Conservation (phyloP, 2,888 invertebrate genomes). For the Drosophila pseudotalamancana region DNA sequence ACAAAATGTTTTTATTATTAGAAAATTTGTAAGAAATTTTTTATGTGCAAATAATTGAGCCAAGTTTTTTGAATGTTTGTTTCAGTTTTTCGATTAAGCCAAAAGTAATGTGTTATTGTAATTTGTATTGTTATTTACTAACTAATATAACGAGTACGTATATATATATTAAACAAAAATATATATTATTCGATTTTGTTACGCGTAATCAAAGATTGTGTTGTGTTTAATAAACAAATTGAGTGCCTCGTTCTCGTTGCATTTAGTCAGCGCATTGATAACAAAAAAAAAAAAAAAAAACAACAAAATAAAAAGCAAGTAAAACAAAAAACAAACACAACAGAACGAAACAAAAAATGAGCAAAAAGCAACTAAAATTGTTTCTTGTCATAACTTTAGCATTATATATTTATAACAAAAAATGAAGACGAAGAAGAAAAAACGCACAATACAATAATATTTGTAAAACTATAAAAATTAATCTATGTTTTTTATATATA, state of each 20-base stretch:
- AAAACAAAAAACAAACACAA: slow-evolving; percentile 13
- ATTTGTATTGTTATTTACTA: slow-evolving; percentile 77
- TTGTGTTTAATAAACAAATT: slow-evolving; percentile 55
- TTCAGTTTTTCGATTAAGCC: slow-evolving; percentile 67
- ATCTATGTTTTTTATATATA: slow-evolving; percentile 43
- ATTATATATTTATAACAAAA: slow-evolving; percentile 29
- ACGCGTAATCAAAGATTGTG: slow-evolving; percentile 44
- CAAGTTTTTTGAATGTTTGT: slow-evolving; percentile 59
- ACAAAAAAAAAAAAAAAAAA: slow-evolving; percentile 33
- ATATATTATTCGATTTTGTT: slow-evolving; percentile 55
- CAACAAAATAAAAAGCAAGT: slow-evolving; percentile 15
- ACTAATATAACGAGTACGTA: slow-evolving; percentile 52
- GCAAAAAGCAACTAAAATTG: slow-evolving; percentile 31
- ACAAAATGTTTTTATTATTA: slow-evolving; percentile 53
- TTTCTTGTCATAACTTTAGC: slow-evolving; percentile 44
- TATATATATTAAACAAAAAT: slow-evolving; percentile 17
- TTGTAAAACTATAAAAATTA: slow-evolving; percentile 44
- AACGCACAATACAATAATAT: slow-evolving; percentile 61
- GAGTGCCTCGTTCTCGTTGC: slow-evolving; percentile 74
- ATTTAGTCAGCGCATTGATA: slow-evolving; percentile 58
- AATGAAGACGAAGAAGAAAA: slow-evolving; percentile 15
- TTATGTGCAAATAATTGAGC: slow-evolving; percentile 53
- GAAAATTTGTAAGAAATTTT: slow-evolving; percentile 37
- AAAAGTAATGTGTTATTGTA: slow-evolving; percentile 78
- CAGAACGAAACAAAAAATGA: slow-evolving; percentile 17